These are phyloP conservation scores for Amphiura filiformis DNA, from an alignment of 35 echinoderm and acorn worm genomes.

Conservation along the genomic window DNA sequence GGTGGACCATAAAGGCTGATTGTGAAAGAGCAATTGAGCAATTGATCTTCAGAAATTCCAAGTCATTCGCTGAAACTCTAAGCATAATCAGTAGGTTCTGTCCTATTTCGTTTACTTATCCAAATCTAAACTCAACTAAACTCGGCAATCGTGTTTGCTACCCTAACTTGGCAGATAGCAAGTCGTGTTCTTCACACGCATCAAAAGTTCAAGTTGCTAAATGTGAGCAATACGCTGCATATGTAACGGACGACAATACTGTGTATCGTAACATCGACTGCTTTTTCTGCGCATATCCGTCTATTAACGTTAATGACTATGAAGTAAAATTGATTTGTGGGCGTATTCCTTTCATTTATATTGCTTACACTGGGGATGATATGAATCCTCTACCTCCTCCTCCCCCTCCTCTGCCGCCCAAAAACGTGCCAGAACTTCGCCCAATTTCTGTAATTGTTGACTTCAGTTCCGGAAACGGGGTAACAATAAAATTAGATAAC, in stretches of 20 bases:
- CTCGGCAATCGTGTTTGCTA: background rate
- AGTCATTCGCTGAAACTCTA: background rate
- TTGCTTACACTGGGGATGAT: background rate
- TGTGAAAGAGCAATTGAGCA: no score
- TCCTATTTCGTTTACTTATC: background rate
- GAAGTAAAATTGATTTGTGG: background rate
- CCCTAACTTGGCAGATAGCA: background rate
- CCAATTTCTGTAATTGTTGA: conserved; percentile 16
- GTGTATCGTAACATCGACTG: background rate
- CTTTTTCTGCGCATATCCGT: background rate
- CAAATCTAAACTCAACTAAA: background rate
- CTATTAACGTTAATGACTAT: background rate
- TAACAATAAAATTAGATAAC: background rate
- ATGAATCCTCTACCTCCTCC: background rate
- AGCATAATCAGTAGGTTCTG: background rate
- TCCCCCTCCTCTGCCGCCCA: background rate
- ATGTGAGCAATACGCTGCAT: background rate
- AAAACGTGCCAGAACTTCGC: background rate
- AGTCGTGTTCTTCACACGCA: background rate
- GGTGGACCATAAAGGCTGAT: background rate
- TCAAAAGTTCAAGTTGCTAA: background rate
- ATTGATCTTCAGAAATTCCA: no score
- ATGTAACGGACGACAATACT: background rate
- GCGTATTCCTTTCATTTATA: background rate
- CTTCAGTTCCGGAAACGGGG: background rate